Evolutionary conservation across 2,113 vertebrate genomes (phyloP), one percentile per base, ranked within the genome.

Genomic region (Carassius auratus): DNA sequence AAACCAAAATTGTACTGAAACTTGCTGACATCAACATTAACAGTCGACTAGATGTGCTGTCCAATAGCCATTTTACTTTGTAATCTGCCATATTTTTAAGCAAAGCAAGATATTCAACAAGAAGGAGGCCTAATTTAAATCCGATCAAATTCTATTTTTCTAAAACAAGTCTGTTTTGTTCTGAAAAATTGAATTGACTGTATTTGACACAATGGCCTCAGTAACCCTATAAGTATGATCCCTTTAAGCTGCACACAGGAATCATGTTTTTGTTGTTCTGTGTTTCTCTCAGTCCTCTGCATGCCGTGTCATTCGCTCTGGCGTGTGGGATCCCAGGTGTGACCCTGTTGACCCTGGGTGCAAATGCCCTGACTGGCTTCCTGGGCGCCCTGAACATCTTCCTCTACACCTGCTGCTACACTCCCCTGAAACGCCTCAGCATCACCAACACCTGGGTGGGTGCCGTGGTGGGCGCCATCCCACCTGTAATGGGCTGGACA

Each of bases 321-420:
- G 96, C 95, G 81, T 98, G 97, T 0, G 97, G 96, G 0, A 87
- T 98, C 9, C 94, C 97, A 0, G 98, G 97, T 5, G 90, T 98
- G 0, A 85, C 94, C 52, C 90, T 99, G 83, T 95, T 99, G 90
- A 93, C 96, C 0, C 91, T 97, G 92, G 97, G 92, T 0, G 95
- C 98, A 0, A 99, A 99, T 90, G 97, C 98, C 0, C 91, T 99
- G 87, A 99, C 98, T 0, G 98, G 97, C 8, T 95, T 95, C 85
- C 93, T 99, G 85, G 98, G 97, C 0, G 92, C 95, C 88, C 94
- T 99, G 91, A 99, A 98, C 96, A 97, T 99, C 85, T 93, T 97
- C 89, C 93, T 99, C 52, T 99, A 99, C 92, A 99, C 98, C 0
- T 98, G 97, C 85, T 98, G 97, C 76, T 99, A 99, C 93, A 99